A percentile compares a stretch with the other conserved stretches of the same genome.
Evolutionary conservation across 2,888 invertebrate genomes (phyloP).

Genomic region (Sphaeridia pumilis): DNA sequence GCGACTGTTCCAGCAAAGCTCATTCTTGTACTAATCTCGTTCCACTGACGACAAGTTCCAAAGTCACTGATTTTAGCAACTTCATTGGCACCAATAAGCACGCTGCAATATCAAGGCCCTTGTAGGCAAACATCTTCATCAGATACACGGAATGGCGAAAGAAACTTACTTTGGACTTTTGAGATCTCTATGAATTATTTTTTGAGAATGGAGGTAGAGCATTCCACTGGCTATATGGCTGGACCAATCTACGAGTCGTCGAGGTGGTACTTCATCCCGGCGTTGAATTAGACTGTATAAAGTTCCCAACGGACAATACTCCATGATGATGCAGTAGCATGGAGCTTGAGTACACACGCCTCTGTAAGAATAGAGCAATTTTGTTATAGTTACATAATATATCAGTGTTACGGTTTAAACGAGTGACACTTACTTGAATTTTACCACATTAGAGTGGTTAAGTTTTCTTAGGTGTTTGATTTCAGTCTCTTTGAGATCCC

Average conservation of each 20-base stretch:
- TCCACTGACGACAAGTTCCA: conserved; percentile 89
- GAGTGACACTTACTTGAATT: conserved; percentile 52
- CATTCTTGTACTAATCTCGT: conserved; percentile 91
- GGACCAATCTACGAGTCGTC: conserved; percentile 79
- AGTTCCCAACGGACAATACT: conserved; percentile 91
- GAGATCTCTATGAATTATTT: conserved; percentile 95
- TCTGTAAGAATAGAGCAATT: conserved; percentile 43
- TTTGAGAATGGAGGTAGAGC: conserved; percentile 88
- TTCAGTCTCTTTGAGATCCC: conserved; percentile 82
- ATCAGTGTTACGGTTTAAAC: background rate
- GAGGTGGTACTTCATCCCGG: conserved; percentile 72
- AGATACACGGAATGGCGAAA: too few relatives aligned
- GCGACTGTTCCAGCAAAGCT: conserved; percentile 96
- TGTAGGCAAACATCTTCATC: too few relatives aligned
- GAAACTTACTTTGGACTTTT: conserved; percentile 93
- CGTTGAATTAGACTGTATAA: conserved; percentile 79
- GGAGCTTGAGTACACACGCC: conserved; percentile 90
- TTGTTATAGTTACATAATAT: background rate
- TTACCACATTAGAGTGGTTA: conserved; percentile 89
- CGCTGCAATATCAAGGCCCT: conserved; percentile 51
- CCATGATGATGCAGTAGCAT: conserved; percentile 93
- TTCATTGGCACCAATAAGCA: conserved; percentile 67
- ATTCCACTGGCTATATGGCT: conserved; percentile 93
- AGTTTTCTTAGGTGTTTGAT: conserved; percentile 81
- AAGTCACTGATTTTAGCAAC: conserved; percentile 95